Evolutionary conservation across 1,140 invertebrate species (phyloP), one percentile per base, ranked within the genome.

Genomic region (Littorina saxatilis): DNA sequence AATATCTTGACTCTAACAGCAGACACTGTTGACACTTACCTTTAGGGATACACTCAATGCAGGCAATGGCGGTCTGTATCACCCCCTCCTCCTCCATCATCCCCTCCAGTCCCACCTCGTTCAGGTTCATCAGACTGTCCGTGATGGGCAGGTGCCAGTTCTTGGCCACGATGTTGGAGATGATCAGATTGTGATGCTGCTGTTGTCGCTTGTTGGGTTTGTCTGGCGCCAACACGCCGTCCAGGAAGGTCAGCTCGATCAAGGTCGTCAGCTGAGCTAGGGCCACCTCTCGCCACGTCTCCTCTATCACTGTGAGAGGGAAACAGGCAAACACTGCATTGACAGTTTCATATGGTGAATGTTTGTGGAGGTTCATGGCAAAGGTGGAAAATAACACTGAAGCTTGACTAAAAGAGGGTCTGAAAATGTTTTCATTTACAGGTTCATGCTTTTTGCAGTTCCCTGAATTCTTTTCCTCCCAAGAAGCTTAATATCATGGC

Each of bases 231-330:
- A 92, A 83, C 27, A 91, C 79, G 29, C 90, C 89, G 66, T 92
- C 91, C 39, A 92, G 83, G 58, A 91, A 88, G 37, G 89, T 88
- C 2, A 92, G 70, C 61, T 92, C 91, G 2, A 92, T 81, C 29
- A 91, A 79, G 17, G 85, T 89, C n/a, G 91, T 81, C 1, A 92
- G 84, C 80, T 91, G 88, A 47, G 87, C 86, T 39, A 92, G 76
- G 13, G 90, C 90, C 39, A 90, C 85, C 77, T 92, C 90, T 77
- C 82, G 88, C 87, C 87, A 89, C 2, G 88, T 77, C 32, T 90
- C 88, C 58, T 91, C 86, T 20, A 89, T 75, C 72, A 87, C 89
- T 92, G 80, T 68, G 82, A 87, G 52, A 83, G 80, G 40, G 77
- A 80, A 82, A 74, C 63, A 68, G 70, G 20, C 55, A 55, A 27